A percentile compares a stretch with the other conserved stretches of the same genome.
Evolutionary conservation across 2,888 invertebrate genomes (phyloP).

Genomic region (Polyommatus icarus): DNA sequence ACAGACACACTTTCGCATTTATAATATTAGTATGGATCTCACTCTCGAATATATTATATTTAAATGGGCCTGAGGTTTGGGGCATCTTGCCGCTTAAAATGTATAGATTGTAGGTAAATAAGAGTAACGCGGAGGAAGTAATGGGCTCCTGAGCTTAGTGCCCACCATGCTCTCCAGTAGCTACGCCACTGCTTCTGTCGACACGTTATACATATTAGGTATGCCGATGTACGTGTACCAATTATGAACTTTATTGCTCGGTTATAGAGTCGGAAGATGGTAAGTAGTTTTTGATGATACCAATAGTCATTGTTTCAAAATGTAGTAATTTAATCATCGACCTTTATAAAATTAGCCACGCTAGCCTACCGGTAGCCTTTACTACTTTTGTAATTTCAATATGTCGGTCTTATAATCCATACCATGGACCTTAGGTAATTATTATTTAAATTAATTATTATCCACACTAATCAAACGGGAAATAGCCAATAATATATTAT

Average conservation of each 20-base stretch:
- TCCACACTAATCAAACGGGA: too few relatives aligned
- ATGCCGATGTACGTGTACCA: neutral
- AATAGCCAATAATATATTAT: too few relatives aligned
- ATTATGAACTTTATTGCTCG: neutral
- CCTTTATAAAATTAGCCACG: neutral
- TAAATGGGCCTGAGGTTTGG: too few relatives aligned
- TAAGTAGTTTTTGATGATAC: constrained; percentile 17
- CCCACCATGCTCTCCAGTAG: neutral
- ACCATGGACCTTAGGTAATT: too few relatives aligned
- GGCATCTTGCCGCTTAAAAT: too few relatives aligned
- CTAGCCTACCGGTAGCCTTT: neutral
- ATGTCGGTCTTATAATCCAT: too few relatives aligned
- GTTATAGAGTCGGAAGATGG: neutral
- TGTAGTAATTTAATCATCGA: neutral
- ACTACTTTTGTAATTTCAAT: neutral
- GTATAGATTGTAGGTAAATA: too few relatives aligned
- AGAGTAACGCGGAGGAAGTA: too few relatives aligned
- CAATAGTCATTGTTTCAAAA: neutral
- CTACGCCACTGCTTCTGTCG: constrained; percentile 1
- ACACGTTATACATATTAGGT: neutral
- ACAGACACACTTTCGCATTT: too few relatives aligned
- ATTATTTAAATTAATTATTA: too few relatives aligned
- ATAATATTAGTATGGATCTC: too few relatives aligned
- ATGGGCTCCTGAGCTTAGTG: neutral
- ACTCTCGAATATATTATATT: too few relatives aligned